Base-by-base conservation (phyloP, 2,888 invertebrate species). In the Himalopsyche anomala region DNA sequence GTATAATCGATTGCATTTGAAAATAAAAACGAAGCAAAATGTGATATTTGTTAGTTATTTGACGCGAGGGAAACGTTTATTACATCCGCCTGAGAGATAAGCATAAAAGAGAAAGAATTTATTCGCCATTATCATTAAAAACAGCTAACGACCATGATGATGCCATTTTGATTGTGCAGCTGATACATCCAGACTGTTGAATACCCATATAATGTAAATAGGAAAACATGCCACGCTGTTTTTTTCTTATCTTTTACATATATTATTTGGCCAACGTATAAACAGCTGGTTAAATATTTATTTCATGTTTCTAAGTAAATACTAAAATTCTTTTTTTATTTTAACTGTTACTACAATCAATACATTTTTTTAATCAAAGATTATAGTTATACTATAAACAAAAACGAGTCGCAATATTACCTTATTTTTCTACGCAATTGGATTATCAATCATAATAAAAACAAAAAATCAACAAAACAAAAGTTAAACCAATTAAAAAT, bases 81-180 rank as follows among this genome's bases (percentile, higher is more conserved):
- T 62, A 19, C 62, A 62, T 62, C 62, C 62, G 62, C n/a, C 9
- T 19, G 62, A 62, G 28, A 62, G 62, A 62, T 62, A 62, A 62
- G 62, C 62, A 11, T 19, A 62, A n/a, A 62, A 62, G 62, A 62
- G 62, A 62, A 62, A 62, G 28, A 62, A 62, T 19, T 19, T 62
- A 19, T 62, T 62, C 9, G 19, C 62, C 62, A 62, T 62, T 62
- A 62, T 62, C 62, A 62, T 62, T 62, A 62, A 62, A 62, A 62
- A 62, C 19, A 62, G 62, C 62, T 62, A 62, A 62, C 62, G 62
- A 62, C 28, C 62, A 62, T 62, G 19, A 62, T 28, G n/a, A 62
- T 62, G 28, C 62, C 62, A 62, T 62, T 62, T 62, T 62, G 62
- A 62, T 62, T 62, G 19, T 62, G 62, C 19, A 62, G 62, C 62